These are phyloP conservation scores for Ceraclea dissimilis DNA, from an alignment of 2,888 invertebrate genomes.

Conservation along the genomic window DNA sequence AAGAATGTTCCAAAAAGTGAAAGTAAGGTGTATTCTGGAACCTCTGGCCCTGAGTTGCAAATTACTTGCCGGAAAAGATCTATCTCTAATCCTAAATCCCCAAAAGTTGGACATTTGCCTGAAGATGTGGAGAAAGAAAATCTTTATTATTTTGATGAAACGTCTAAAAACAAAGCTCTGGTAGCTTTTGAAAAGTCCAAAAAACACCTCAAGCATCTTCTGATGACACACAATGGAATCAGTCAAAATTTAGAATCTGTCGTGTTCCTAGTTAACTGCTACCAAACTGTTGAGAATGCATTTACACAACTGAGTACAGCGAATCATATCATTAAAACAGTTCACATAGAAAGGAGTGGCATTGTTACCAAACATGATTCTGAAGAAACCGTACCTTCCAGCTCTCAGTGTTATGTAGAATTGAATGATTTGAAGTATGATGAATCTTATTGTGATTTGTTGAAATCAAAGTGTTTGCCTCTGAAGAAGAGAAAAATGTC, in stretches of 20 bases:
- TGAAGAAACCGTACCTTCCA: slow-evolving; percentile 5
- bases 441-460: background rate
- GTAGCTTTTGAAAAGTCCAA: slow-evolving; percentile 3
- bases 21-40: slow-evolving; percentile 44
- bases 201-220: slow-evolving; percentile 8
- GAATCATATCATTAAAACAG: slow-evolving; percentile 9
- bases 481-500: slow-evolving; percentile 11
- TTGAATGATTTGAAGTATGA: slow-evolving; percentile 5
- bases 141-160: slow-evolving; percentile 19
- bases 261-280: slow-evolving; percentile 10
- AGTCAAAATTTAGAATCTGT: slow-evolving; percentile 14
- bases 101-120: background rate
- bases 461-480: slow-evolving; percentile 6
- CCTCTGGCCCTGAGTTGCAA: slow-evolving; percentile 45
- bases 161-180: slow-evolving; percentile 9
- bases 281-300: slow-evolving; percentile 11
- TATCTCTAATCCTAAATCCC: slow-evolving; percentile 3
- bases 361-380: slow-evolving; percentile 7
- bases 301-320: slow-evolving; percentile 11
- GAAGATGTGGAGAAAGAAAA: slow-evolving; percentile 3
- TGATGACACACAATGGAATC: slow-evolving; percentile 10
- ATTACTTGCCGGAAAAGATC: slow-evolving; percentile 35
- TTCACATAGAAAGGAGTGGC: slow-evolving; percentile 10
- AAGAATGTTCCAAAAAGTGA: slow-evolving; percentile 44
- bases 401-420: slow-evolving; percentile 8